These are phyloP conservation scores for Agrochola lota DNA, from an alignment of 2,888 invertebrate species.

Conservation along the genomic window DNA sequence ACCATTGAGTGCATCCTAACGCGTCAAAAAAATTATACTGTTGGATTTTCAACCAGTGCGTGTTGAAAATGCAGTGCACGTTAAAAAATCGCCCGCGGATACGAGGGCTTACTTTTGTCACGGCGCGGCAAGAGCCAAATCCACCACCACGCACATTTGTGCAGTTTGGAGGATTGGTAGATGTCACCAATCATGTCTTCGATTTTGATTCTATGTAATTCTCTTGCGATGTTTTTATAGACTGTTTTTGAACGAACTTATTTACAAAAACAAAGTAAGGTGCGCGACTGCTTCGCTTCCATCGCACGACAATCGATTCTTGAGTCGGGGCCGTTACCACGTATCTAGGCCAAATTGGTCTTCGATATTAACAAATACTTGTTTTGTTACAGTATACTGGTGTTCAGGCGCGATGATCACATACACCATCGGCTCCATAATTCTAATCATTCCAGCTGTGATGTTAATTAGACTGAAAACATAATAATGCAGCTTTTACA, in stretches of 20 bases:
- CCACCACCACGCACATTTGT: neutral
- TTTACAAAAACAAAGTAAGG: neutral
- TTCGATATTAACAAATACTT: conserved; percentile 1
- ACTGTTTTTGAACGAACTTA: neutral
- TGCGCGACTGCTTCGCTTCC: neutral
- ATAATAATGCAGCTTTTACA: conserved; percentile 72
- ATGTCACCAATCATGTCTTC: neutral
- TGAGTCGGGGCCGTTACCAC: neutral
- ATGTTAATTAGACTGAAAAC: conserved; percentile 90
- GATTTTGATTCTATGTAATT: neutral
- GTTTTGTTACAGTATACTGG: conserved; percentile 94
- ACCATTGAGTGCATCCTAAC: neutral
- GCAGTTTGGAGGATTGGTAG: neutral
- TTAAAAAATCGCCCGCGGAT: neutral
- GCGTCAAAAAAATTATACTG: too few species aligned
- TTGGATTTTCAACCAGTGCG: neutral
- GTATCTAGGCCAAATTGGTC: neutral
- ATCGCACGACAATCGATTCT: neutral
- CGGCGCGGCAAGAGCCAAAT: neutral
- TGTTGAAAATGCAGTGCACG: neutral
- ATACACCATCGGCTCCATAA: conserved; percentile 94
- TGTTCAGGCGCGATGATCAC: conserved; percentile 95
- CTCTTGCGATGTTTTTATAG: neutral
- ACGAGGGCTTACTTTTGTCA: too few species aligned
- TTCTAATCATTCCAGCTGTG: conserved; percentile 94